Evolutionary conservation across 2,888 invertebrate genomes (phyloP).

Genomic region (Rhopalosiphum nymphaeae): DNA sequence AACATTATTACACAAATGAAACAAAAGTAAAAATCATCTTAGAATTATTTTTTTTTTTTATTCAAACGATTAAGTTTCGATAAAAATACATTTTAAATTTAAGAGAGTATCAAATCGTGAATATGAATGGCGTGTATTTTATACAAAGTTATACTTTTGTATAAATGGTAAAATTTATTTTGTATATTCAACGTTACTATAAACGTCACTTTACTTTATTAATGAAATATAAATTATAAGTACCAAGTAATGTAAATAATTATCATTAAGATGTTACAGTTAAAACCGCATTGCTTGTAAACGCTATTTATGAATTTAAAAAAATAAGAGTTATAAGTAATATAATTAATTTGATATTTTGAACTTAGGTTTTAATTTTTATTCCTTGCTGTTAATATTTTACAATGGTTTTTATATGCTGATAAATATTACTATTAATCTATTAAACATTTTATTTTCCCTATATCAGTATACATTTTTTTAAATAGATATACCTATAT

Average conservation of each 20-base stretch:
- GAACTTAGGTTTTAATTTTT: neutral
- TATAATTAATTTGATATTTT: neutral
- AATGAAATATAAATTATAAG: neutral
- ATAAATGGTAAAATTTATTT: neutral
- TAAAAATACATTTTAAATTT: slow-evolving; percentile 38
- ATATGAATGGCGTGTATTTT: neutral
- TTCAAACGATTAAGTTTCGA: neutral
- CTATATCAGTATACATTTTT: neutral
- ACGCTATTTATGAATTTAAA: neutral
- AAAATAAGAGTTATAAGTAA: neutral
- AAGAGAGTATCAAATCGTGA: neutral
- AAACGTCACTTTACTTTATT: neutral
- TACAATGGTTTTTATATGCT: neutral
- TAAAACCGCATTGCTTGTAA: neutral
- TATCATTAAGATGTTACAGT: neutral
- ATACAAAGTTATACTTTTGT: neutral
- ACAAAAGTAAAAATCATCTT: neutral
- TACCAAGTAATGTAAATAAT: neutral
- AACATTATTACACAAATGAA: neutral
- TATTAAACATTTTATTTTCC: neutral
- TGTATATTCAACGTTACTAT: neutral
- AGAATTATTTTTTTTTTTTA: slow-evolving; percentile 68
- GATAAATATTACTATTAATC: neutral
- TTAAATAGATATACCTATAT: neutral
- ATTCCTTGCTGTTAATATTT: neutral